Evolutionary conservation across 2,113 vertebrate species (phyloP).

Genomic region (Hippocampus zosterae): DNA sequence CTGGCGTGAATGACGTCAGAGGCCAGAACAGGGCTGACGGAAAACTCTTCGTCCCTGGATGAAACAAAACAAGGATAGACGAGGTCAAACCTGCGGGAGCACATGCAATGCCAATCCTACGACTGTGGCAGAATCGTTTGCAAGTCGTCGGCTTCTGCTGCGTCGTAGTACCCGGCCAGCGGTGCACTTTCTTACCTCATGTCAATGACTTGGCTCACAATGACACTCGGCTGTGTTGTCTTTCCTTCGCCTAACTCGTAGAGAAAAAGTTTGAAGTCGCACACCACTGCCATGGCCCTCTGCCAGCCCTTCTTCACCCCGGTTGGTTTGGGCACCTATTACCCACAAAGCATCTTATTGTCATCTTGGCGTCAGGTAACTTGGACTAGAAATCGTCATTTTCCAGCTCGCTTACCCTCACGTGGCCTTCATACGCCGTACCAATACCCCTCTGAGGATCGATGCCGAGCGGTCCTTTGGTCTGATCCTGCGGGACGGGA

Average conservation of each 20-base stretch:
- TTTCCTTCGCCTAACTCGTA: conserved; percentile 95
- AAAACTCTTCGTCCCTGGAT: conserved; percentile 95
- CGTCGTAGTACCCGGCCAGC: neutral
- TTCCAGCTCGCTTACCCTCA: conserved; percentile 78
- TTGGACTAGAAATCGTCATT: neutral
- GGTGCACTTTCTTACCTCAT: conserved; percentile 82
- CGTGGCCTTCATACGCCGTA: conserved; percentile 92
- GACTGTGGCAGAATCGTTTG: too few species aligned
- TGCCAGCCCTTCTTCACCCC: conserved; percentile 99
- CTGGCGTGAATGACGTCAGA: conserved; percentile 98
- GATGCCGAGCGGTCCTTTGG: conserved; percentile 91
- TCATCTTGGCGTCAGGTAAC: neutral
- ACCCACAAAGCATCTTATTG: conserved; percentile 2
- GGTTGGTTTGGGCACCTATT: conserved; percentile 91
- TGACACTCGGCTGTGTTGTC: conserved; percentile 82
- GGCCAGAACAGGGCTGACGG: conserved; percentile 94
- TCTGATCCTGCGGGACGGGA: conserved; percentile 92
- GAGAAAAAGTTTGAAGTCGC: conserved; percentile 96
- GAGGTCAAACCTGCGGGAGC: neutral
- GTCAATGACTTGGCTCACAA: conserved; percentile 95
- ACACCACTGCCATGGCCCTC: conserved; percentile 88
- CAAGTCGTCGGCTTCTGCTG: too few species aligned
- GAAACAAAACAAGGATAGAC: conserved; percentile 3
- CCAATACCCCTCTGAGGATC: conserved; percentile 94
- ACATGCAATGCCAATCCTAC: neutral